Evolutionary conservation across 1,140 invertebrate species (phyloP), one percentile per base, ranked within the genome.

Genomic region (Trachymyrmex septentrionalis): DNA sequence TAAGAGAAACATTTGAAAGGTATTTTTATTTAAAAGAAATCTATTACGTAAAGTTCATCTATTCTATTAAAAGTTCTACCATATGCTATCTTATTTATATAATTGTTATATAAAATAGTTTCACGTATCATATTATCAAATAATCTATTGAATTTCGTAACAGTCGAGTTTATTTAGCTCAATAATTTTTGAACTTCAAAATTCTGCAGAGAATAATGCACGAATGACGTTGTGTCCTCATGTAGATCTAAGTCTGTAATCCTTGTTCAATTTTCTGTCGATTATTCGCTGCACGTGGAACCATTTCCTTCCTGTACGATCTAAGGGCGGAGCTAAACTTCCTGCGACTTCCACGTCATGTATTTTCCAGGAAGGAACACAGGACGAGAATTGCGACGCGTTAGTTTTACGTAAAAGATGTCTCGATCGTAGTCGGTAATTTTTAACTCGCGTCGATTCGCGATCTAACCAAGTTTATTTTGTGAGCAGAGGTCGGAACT

Each of bases 351-450:
- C 24, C 80, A 61, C 44, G 67, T 75, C 55, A 82, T 48, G 53
- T 44, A 61, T 27, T 24, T 61, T 84, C 55, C 21, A 73, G 12
- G 80, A 82, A 72, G 12, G 55, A 73, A 30, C 55, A 50, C 55
- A 50, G 27, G 34, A 59, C 67, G 19, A 82, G 80, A 82, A 73
- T 69, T 61, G 67, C 67, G 16, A 50, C 53, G 67, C 67, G 63
- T 80, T 38, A 59, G 80, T n/a, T 72, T 48, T 48, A 71, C 78
- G 12, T 81, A 72, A 82, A 82, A 82, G 53, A 82, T 24, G 67
- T 24, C 61, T 57, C 21, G 19, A n/a, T 55, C 19, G 30, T 44
- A 82, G 34, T 21, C 6, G 38, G n/a, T 16, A 67, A 66, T 57
- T 80, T 34, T 80, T 77, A 67, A 80, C 24, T 38, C 19, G 44